These are phyloP conservation scores for Sardina pilchardus DNA, from an alignment of 2,113 vertebrate species.

Conservation along the genomic window DNA sequence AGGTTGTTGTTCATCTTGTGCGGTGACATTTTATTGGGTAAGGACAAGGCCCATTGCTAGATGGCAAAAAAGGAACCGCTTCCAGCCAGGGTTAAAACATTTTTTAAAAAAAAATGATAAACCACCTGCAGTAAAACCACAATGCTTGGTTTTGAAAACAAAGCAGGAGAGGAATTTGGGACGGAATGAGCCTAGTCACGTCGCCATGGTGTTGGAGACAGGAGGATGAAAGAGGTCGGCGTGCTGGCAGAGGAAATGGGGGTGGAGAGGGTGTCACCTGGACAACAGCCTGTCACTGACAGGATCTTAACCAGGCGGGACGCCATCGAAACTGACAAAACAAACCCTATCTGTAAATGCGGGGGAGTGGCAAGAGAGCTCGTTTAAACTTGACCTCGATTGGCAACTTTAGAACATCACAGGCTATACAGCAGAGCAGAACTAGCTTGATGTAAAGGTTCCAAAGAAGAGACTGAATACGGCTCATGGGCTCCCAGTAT, in stretches of 20 bases:
- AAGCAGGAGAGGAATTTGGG: slow-evolving; percentile 66
- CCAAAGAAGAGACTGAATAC: background rate
- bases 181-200: slow-evolving; percentile 75
- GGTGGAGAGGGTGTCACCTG: slow-evolving; percentile 67
- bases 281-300: slow-evolving; percentile 63
- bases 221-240: slow-evolving; percentile 65
- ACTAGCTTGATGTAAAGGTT: background rate
- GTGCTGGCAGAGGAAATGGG: slow-evolving; percentile 69
- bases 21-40: slow-evolving; percentile 68
- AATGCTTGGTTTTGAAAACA: slow-evolving; percentile 70
- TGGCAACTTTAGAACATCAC: background rate
- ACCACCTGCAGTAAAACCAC: slow-evolving; percentile 75
- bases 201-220: slow-evolving; percentile 60
- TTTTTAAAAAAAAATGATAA: slow-evolving; percentile 46
- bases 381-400: slow-evolving; percentile 42
- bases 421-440: background rate
- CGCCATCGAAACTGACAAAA: slow-evolving; percentile 54
- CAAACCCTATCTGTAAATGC: slow-evolving; percentile 21
- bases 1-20: slow-evolving; percentile 62
- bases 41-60: slow-evolving; percentile 47
- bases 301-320: slow-evolving; percentile 71
- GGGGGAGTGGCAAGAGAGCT: slow-evolving; percentile 53
- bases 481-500: background rate
- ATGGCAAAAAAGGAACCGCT: slow-evolving; percentile 23
- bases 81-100: slow-evolving; percentile 1